These are phyloP conservation scores for Kryphioiulus occultus DNA, from an alignment of 2,888 invertebrate genomes.

Conservation along the genomic window DNA sequence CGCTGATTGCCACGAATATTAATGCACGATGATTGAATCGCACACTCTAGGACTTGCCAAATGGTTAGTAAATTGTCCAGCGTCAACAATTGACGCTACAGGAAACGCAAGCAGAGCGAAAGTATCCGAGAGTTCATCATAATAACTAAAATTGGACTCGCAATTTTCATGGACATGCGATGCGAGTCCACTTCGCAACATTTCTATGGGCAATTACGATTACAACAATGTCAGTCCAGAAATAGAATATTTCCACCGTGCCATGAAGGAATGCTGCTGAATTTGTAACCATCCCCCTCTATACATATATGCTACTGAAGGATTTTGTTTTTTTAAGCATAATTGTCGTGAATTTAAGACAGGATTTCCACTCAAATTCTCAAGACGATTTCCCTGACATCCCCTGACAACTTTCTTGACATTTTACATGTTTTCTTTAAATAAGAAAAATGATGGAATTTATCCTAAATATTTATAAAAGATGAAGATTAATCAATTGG, in stretches of 20 bases:
- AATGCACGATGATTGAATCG: not conserved
- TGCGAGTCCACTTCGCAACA: not conserved
- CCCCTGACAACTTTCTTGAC: too few relatives aligned
- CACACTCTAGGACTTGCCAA: not conserved
- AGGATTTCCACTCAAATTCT: too few relatives aligned
- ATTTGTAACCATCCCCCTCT: not conserved
- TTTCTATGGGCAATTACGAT: not conserved
- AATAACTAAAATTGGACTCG: not conserved
- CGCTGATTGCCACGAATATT: not conserved
- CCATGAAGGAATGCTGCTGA: not conserved
- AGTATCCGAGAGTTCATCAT: not conserved
- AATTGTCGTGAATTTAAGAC: too few relatives aligned
- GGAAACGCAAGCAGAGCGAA: not conserved
- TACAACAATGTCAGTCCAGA: not conserved
- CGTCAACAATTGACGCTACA: not conserved
- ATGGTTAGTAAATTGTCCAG: not conserved
- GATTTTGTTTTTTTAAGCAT: too few relatives aligned
- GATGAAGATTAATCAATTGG: too few relatives aligned
- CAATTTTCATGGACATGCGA: not conserved
- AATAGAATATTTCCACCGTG: too few relatives aligned
- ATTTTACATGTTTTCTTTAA: too few relatives aligned
- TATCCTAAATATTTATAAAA: too few relatives aligned
- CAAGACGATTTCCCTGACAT: too few relatives aligned
- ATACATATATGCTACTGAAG: too few relatives aligned
- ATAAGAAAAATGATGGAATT: too few relatives aligned